Conservation (phyloP, 1,140 invertebrate species). For the Pseudomyrmex concolor region DNA sequence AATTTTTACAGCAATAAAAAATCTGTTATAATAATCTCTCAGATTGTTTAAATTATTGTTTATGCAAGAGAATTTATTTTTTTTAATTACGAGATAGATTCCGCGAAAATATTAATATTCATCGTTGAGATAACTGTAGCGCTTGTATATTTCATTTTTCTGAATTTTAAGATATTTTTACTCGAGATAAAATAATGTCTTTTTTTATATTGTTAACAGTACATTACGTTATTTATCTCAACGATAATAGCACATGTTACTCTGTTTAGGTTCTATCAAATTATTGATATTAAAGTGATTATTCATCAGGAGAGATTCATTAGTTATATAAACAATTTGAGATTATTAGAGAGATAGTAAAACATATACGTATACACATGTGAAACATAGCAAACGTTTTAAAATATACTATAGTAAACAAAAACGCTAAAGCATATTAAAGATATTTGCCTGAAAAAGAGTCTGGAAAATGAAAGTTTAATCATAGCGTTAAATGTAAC, state of each 20-base stretch:
- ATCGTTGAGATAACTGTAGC: slow-evolving; percentile 1
- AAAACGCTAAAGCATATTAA: neutral
- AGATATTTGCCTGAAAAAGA: neutral
- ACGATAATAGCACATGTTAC: slow-evolving; percentile 18
- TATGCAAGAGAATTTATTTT: neutral
- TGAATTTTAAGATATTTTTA: neutral
- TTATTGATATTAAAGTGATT: no score
- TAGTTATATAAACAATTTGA: slow-evolving; percentile 17
- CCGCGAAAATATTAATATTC: neutral
- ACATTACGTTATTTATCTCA: neutral
- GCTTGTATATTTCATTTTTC: neutral
- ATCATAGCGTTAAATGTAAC: neutral
- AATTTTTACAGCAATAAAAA: neutral
- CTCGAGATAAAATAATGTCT: neutral
- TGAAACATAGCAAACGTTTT: no score
- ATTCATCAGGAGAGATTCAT: neutral
- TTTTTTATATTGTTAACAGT: neutral
- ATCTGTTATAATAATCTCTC: no score
- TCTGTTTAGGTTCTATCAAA: neutral
- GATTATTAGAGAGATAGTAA: neutral
- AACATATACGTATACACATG: no score
- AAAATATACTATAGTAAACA: neutral
- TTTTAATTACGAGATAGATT: slow-evolving; percentile 10
- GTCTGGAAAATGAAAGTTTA: neutral
- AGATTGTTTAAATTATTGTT: no score